These are phyloP conservation scores for Brenthis ino DNA, from an alignment of 2,888 invertebrate genomes.

Conservation along the genomic window DNA sequence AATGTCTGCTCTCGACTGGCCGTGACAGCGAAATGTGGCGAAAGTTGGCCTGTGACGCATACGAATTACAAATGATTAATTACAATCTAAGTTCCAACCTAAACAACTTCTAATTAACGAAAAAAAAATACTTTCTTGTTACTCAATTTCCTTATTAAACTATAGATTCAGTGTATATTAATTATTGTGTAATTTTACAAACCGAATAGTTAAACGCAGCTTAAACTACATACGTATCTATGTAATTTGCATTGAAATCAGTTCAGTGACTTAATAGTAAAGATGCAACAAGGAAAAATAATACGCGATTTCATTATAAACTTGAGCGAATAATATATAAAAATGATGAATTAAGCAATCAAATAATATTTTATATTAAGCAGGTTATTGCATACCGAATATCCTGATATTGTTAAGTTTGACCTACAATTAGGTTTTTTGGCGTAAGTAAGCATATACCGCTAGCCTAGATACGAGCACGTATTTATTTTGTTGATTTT, in stretches of 20 bases:
- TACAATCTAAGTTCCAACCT: conserved; percentile 41
- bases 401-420: conserved; percentile 1
- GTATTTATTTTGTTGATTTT: conserved; percentile 55
- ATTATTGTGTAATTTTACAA: no score
- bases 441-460: conserved; percentile 40
- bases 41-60: conserved; percentile 68
- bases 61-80: conserved; percentile 42
- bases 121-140: conserved; percentile 10
- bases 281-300: conserved; percentile 3
- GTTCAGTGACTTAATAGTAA: conserved; percentile 1
- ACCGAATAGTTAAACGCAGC: no score
- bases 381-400: background rate
- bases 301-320: background rate
- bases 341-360: background rate
- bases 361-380: background rate
- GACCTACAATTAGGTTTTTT: conserved; percentile 7
- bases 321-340: background rate
- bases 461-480: conserved; percentile 45
- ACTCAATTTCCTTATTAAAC: no score
- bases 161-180: no score
- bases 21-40: conserved; percentile 75
- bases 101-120: conserved; percentile 39
- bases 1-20: conserved; percentile 54
- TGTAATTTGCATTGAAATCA: background rate
- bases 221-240: no score